Conservation (phyloP, 2,113 vertebrate genomes). For the Bubo bubo region DNA sequence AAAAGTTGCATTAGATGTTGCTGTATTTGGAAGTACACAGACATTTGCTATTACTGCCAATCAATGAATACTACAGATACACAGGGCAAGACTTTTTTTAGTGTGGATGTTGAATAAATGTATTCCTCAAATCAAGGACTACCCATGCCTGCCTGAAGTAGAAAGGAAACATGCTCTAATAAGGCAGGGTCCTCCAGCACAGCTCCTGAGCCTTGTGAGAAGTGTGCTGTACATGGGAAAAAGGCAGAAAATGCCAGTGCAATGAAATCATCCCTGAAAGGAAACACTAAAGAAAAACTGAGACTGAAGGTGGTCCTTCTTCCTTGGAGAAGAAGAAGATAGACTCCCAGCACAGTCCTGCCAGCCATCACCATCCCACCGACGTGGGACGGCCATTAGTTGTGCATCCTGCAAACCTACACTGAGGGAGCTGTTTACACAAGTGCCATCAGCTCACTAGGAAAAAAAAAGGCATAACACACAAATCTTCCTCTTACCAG, state of each 20-base stretch:
- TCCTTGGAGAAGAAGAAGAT: neutral
- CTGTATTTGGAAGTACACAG: neutral
- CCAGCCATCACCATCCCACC: accelerated
- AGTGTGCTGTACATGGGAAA: neutral
- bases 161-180: neutral
- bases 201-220: neutral
- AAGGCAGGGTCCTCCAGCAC: neutral
- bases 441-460: neutral
- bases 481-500: neutral
- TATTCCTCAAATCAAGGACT: neutral
- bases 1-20: neutral
- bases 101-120: neutral
- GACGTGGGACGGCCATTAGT: neutral
- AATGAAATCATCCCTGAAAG: neutral
- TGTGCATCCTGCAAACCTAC: neutral
- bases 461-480: neutral
- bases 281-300: neutral
- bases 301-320: neutral
- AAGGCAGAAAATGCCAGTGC: neutral
- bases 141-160: neutral
- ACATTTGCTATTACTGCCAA: neutral
- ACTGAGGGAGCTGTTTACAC: neutral
- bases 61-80: neutral
- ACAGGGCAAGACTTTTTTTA: neutral
- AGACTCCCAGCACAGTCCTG: neutral